phyloP scores from a whole-genome alignment of 1,140 invertebrate genomes.

The Mamestra configurata region DNA sequence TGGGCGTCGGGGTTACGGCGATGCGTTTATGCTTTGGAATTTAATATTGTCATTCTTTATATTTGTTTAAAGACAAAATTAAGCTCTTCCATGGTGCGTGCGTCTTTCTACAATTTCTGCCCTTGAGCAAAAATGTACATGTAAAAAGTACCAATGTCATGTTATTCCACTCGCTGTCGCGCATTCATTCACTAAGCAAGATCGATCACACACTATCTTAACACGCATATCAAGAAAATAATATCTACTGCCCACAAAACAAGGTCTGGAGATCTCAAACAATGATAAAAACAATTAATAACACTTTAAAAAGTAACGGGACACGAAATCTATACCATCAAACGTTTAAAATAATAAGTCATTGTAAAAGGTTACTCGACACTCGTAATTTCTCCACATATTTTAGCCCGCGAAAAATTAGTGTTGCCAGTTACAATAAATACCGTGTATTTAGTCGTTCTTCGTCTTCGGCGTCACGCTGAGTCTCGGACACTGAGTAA shows the following conservation, averaged over 20 bases:
- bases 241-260: slow-evolving; percentile 13
- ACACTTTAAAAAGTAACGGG: slow-evolving; percentile 24
- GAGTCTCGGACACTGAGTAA: slow-evolving; percentile 43
- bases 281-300: slow-evolving; percentile 30
- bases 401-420: slow-evolving; percentile 30
- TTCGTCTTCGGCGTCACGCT: slow-evolving; percentile 45
- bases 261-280: not conserved
- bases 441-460: slow-evolving; percentile 41
- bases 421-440: slow-evolving; percentile 50
- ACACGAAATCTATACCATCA: slow-evolving; percentile 12
- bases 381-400: slow-evolving; percentile 14
- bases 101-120: no score
- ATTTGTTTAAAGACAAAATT: no score
- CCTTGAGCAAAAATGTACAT: not conserved
- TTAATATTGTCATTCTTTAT: no score
- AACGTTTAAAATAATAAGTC: slow-evolving; percentile 22
- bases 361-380: slow-evolving; percentile 29
- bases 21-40: no score
- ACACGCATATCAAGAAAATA: slow-evolving; percentile 10
- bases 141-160: not conserved
- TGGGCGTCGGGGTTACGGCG: no score
- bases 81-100: not conserved
- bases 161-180: not conserved
- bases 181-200: slow-evolving; percentile 21
- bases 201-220: slow-evolving; percentile 22